phyloP scores from a whole-genome alignment of 2,113 vertebrate genomes.

The Haplotaxodon microlepis region DNA sequence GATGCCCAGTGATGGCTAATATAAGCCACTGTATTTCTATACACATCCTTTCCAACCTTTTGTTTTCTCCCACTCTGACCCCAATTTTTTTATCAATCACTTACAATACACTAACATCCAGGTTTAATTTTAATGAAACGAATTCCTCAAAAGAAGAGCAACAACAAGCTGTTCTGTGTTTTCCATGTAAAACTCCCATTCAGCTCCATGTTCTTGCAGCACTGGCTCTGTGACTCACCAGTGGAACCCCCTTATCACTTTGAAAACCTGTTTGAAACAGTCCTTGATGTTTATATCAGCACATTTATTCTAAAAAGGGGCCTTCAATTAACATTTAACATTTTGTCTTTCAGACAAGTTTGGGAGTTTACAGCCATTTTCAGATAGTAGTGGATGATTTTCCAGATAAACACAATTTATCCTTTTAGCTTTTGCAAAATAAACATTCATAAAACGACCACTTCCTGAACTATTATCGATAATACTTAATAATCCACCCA shows the following conservation, averaged over 20 bases:
- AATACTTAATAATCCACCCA: background rate
- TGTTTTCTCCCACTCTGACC: background rate
- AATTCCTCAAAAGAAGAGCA: background rate
- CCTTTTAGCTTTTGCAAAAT: background rate
- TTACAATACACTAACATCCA: background rate
- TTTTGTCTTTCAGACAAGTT: background rate
- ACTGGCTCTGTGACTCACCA: background rate
- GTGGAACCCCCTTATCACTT: background rate
- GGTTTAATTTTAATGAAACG: background rate
- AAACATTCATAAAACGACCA: accelerated
- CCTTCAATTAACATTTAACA: background rate
- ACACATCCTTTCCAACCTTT: background rate
- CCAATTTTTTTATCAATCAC: background rate
- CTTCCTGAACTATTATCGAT: background rate
- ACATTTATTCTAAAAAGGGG: background rate
- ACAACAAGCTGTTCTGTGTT: background rate
- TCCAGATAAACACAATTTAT: background rate
- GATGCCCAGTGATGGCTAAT: background rate
- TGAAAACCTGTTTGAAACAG: background rate
- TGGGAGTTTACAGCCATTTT: background rate
- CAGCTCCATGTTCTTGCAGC: background rate
- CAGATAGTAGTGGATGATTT: background rate
- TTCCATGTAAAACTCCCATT: background rate
- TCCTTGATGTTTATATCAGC: background rate
- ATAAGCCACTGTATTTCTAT: background rate